These are phyloP conservation scores for Coregonus ussuriensis DNA, from an alignment of 2,797 vertebrate genomes.

Conservation along the genomic window DNA sequence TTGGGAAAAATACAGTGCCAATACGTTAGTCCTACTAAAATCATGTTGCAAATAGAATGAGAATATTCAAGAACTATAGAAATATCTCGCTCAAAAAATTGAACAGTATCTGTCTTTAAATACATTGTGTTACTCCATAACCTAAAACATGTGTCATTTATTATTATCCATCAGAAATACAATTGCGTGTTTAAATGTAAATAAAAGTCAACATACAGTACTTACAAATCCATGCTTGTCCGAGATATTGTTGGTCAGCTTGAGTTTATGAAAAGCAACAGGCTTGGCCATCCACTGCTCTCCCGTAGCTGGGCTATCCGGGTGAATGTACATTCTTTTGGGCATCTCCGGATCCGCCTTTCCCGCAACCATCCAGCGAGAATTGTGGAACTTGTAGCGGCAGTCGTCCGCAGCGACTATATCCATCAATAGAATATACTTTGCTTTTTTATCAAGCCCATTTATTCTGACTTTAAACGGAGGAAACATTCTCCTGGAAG, in stretches of 20 bases:
- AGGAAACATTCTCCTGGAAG: constrained; percentile 94
- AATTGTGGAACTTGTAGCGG: constrained; percentile 98
- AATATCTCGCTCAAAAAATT: background rate
- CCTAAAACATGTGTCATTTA: background rate
- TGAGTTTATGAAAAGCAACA: constrained; percentile 96
- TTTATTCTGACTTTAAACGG: constrained; percentile 97
- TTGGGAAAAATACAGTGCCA: constrained; percentile 2
- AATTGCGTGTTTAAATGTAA: constrained; percentile 3
- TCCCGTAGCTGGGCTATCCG: constrained; percentile 94
- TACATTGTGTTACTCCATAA: background rate
- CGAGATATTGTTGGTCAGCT: constrained; percentile 98
- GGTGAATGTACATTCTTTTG: constrained; percentile 98
- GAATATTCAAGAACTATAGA: background rate
- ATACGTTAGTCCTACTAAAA: background rate
- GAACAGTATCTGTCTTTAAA: background rate
- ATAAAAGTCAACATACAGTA: constrained; percentile 49
- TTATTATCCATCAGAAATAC: background rate
- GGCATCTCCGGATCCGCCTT: constrained; percentile 99
- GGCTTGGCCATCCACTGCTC: constrained; percentile 99
- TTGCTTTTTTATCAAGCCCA: constrained; percentile 96
- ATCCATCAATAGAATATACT: constrained; percentile 97
- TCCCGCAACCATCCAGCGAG: constrained; percentile 98
- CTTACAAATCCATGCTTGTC: constrained; percentile 99
- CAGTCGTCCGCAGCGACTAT: constrained; percentile 97
- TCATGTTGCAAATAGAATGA: background rate